Conservation (phyloP, 2,888 invertebrate species). For the Meteorus colon region DNA sequence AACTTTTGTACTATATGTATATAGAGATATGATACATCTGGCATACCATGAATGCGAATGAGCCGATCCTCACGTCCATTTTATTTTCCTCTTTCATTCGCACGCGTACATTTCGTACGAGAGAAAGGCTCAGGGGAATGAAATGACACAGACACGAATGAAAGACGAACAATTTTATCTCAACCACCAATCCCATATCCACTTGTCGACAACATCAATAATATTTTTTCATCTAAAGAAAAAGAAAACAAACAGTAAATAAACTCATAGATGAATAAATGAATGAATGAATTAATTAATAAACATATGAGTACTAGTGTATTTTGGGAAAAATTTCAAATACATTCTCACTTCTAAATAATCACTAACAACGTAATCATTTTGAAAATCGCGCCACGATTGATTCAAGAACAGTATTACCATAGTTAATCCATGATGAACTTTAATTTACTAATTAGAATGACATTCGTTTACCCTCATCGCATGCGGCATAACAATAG, state of each 20-base stretch:
- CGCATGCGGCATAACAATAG: too few species aligned
- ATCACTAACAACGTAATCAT: too few species aligned
- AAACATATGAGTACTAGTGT: too few species aligned
- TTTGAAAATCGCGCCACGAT: too few species aligned
- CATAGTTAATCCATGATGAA: too few species aligned
- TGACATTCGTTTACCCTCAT: too few species aligned
- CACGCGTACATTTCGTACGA: constrained; percentile 4
- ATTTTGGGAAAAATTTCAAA: too few species aligned
- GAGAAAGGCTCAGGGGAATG: constrained; percentile 18
- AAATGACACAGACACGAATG: constrained; percentile 8
- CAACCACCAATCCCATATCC: constrained; percentile 19
- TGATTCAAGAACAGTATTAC: too few species aligned
- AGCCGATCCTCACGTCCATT: constrained; percentile 38
- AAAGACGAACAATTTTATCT: constrained; percentile 34
- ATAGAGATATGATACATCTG: constrained; percentile 36
- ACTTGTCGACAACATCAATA: constrained; percentile 19
- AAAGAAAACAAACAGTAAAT: background rate
- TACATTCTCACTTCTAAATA: too few species aligned
- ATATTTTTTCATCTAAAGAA: constrained; percentile 22
- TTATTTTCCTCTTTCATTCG: constrained; percentile 41
- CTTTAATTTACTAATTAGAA: too few species aligned
- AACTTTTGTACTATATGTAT: background rate
- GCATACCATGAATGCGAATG: constrained; percentile 55
- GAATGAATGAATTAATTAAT: background rate
- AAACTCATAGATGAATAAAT: constrained; percentile 6